These are phyloP conservation scores for Mus spretus DNA, from an alignment of 2,797 vertebrate species.

Conservation along the genomic window DNA sequence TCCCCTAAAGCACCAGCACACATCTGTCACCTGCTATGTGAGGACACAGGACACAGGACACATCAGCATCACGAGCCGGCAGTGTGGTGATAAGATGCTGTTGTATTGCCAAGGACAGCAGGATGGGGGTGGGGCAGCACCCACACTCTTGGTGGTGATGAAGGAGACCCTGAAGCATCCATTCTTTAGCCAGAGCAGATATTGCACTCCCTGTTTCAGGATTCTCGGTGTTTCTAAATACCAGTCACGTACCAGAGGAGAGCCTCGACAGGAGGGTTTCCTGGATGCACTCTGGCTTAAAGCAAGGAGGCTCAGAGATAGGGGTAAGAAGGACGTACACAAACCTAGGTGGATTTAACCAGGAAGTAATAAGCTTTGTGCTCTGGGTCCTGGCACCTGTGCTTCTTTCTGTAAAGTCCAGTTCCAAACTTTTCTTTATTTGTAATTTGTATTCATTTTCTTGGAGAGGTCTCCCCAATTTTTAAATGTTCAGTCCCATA, in stretches of 20 bases:
- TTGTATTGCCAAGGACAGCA: not conserved
- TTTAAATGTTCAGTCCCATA: not conserved
- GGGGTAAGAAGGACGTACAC: not conserved
- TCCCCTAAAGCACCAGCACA: not conserved
- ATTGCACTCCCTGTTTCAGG: not conserved
- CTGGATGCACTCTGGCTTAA: slow-evolving; percentile 42
- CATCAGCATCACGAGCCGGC: not conserved
- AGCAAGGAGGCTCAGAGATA: slow-evolving; percentile 45
- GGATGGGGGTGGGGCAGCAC: accelerated
- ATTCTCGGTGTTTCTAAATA: slow-evolving; percentile 52
- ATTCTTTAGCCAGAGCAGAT: not conserved
- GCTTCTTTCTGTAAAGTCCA: not conserved
- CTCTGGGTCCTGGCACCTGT: not conserved
- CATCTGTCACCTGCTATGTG: not conserved
- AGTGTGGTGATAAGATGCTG: too few relatives aligned
- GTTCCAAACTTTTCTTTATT: not conserved
- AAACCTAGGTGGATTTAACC: not conserved
- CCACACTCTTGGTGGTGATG: accelerated
- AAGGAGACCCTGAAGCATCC: not conserved
- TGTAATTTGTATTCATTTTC: slow-evolving; percentile 40
- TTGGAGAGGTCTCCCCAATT: not conserved
- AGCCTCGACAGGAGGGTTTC: slow-evolving; percentile 66
- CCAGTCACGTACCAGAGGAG: slow-evolving; percentile 58
- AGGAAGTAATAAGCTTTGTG: slow-evolving; percentile 1
- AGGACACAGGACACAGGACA: not conserved